Evolutionary conservation across 2,888 invertebrate species (phyloP).

Genomic region (Dorcus hopei): DNA sequence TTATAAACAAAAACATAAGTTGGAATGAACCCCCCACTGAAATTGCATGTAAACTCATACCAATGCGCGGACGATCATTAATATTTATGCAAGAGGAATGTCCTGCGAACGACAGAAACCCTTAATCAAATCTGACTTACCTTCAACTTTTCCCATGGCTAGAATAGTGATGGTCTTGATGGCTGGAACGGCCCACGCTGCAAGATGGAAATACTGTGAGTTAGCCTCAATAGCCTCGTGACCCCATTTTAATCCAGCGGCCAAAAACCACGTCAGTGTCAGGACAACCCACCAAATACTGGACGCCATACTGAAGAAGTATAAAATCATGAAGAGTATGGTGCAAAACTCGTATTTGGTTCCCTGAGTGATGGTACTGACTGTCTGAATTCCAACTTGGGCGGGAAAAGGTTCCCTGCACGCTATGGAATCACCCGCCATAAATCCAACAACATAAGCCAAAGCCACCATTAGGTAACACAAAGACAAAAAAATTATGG

Average conservation of each 20-base stretch:
- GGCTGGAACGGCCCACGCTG: constrained; percentile 97
- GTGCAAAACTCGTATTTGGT: constrained; percentile 83
- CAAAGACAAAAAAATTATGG: constrained; percentile 93
- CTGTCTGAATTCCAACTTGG: constrained; percentile 69
- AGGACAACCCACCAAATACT: constrained; percentile 98
- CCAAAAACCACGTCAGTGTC: constrained; percentile 94
- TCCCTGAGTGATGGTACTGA: constrained; percentile 84
- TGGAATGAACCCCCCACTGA: no score
- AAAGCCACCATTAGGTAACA: constrained; percentile 94
- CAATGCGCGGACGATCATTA: no score
- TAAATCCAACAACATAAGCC: constrained; percentile 85
- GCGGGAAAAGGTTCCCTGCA: constrained; percentile 80
- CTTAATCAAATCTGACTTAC: constrained; percentile 50
- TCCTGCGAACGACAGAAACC: no score
- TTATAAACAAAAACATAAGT: no score
- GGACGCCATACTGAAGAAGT: constrained; percentile 95
- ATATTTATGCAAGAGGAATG: no score
- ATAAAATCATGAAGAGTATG: constrained; percentile 92
- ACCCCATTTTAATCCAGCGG: constrained; percentile 96
- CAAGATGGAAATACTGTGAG: constrained; percentile 94
- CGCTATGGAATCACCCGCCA: constrained; percentile 77
- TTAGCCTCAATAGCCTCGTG: constrained; percentile 97
- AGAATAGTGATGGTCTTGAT: constrained; percentile 92
- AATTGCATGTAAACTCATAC: no score
- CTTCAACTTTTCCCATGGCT: constrained; percentile 95